Percentiles rank a stretch among this genome's conserved stretches.
phyloP scores from a whole-genome alignment of 2,888 invertebrate species.

The Phaonia tiefii region DNA sequence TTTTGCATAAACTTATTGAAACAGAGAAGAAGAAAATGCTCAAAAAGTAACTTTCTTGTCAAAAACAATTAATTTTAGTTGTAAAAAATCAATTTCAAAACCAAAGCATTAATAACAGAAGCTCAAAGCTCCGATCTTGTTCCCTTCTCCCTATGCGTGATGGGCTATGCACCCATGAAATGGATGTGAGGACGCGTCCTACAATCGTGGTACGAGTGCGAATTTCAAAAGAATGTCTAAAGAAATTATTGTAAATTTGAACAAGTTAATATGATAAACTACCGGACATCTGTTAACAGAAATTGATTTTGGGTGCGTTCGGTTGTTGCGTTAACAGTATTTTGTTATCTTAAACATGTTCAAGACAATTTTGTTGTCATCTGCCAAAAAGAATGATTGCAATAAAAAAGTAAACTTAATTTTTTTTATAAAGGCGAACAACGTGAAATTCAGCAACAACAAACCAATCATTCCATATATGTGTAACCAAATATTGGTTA shows the following conservation, averaged over 20 bases:
- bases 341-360: conserved; percentile 46
- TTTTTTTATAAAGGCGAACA: conserved; percentile 5
- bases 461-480: background rate
- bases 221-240: conserved; percentile 46
- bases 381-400: conserved; percentile 59
- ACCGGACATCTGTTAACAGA: conserved; percentile 61
- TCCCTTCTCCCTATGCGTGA: background rate
- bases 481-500: conserved; percentile 28
- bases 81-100: conserved; percentile 62
- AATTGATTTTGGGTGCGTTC: conserved; percentile 58
- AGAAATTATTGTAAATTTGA: conserved; percentile 59
- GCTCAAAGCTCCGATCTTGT: conserved; percentile 41
- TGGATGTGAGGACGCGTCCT: too few species aligned
- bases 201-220: background rate
- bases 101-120: conserved; percentile 61
- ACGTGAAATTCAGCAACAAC: conserved; percentile 27
- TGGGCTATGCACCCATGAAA: background rate
- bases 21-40: too few species aligned
- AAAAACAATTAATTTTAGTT: conserved; percentile 55
- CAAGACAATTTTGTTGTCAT: conserved; percentile 65
- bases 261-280: conserved; percentile 67
- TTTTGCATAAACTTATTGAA: conserved; percentile 6
- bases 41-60: conserved; percentile 44
- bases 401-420: conserved; percentile 48
- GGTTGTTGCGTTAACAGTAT: background rate